These are phyloP conservation scores for Laterallus jamaicensis DNA, from an alignment of 2,113 vertebrate genomes.

Conservation along the genomic window DNA sequence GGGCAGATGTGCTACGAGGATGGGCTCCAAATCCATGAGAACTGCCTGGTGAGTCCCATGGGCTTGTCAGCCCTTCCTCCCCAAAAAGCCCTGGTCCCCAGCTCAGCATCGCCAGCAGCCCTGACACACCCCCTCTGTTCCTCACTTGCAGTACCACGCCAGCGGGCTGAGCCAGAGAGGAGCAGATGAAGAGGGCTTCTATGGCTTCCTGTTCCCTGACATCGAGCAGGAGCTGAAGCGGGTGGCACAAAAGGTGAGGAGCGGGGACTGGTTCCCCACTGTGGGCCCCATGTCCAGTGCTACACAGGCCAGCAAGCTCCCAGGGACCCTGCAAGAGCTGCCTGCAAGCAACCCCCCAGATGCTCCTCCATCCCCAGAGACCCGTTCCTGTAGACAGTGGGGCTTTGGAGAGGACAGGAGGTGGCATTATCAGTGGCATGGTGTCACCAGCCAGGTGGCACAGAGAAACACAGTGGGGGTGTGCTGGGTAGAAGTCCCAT, in stretches of 20 bases:
- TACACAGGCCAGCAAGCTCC: not conserved
- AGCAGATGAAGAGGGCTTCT: not conserved
- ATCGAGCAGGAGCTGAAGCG: not conserved
- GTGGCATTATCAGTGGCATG: too few species aligned
- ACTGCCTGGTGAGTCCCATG: not conserved
- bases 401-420: not conserved
- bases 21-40: not conserved
- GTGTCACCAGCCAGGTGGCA: not conserved
- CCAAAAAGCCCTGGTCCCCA: too few species aligned
- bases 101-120: accelerated
- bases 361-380: not conserved
- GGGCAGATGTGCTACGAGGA: not conserved
- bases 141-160: not conserved
- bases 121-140: not conserved
- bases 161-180: not conserved
- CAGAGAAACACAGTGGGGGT: not conserved
- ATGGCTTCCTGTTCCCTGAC: not conserved
- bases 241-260: not conserved
- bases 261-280: accelerated
- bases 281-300: accelerated
- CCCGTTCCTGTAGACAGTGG: not conserved
- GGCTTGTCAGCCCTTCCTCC: not conserved
- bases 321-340: not conserved
- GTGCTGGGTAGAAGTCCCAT: too few species aligned
- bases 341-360: not conserved